Evolutionary conservation across 2,888 invertebrate genomes (phyloP).

Genomic region (Azorinus chamasolen): DNA sequence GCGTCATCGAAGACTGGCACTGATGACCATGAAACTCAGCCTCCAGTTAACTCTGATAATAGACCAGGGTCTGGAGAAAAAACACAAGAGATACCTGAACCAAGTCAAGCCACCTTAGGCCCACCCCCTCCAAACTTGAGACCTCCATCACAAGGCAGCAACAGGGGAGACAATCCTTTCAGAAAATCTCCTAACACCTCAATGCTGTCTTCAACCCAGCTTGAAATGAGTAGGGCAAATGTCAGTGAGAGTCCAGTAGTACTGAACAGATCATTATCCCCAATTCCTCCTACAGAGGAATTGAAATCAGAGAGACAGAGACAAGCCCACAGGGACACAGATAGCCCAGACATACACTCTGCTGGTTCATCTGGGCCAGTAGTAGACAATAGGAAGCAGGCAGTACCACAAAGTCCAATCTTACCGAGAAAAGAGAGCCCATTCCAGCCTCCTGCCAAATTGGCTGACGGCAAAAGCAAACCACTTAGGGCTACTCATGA

Average conservation of each 20-base stretch:
- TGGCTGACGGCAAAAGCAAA: conserved; percentile 35
- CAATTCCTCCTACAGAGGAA: conserved; percentile 37
- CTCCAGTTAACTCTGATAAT: conserved; percentile 10
- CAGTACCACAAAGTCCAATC: conserved; percentile 67
- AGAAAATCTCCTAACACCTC: conserved; percentile 57
- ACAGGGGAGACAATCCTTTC: conserved; percentile 61
- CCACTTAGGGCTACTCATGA: conserved; percentile 57
- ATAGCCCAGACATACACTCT: conserved; percentile 18
- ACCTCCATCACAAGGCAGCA: not conserved
- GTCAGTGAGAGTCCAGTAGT: conserved; percentile 56
- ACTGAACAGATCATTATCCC: conserved; percentile 59
- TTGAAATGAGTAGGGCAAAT: conserved; percentile 50
- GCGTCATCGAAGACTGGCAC: conserved; percentile 31
- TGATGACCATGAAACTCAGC: conserved; percentile 12
- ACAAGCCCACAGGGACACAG: not conserved
- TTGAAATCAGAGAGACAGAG: not conserved
- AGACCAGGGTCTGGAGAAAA: not conserved
- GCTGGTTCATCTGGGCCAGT: conserved; percentile 15
- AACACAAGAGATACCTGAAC: conserved; percentile 1
- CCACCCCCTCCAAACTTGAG: conserved; percentile 7
- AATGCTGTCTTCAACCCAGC: conserved; percentile 53
- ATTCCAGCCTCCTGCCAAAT: conserved; percentile 66
- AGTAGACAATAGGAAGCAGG: conserved; percentile 29
- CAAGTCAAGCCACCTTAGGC: conserved; percentile 1
- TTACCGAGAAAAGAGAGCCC: conserved; percentile 71